Conservation (phyloP, 1,140 invertebrate species). For the Dryas iulia region DNA sequence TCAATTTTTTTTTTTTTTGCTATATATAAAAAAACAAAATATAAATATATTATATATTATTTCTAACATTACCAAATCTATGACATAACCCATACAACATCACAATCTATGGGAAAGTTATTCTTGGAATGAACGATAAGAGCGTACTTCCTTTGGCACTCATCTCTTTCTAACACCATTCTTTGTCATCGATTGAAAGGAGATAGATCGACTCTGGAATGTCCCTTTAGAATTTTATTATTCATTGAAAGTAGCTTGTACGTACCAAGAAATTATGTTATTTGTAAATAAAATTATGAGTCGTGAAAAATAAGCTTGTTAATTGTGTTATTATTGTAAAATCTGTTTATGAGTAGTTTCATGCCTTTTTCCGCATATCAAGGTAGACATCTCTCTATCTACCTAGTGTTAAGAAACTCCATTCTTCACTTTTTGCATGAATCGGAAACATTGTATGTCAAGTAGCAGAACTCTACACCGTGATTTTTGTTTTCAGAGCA, state of each 20-base stretch:
- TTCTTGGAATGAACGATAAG: conserved; percentile 76
- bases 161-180: conserved; percentile 42
- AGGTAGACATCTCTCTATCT: too few relatives aligned
- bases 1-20: too few relatives aligned
- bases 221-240: conserved; percentile 66
- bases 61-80: conserved; percentile 5
- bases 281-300: conserved; percentile 40
- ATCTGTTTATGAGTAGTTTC: too few relatives aligned
- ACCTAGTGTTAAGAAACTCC: too few relatives aligned
- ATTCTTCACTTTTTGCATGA: too few relatives aligned
- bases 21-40: background rate
- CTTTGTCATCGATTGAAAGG: conserved; percentile 27
- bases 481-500: too few relatives aligned
- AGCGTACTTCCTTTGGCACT: conserved; percentile 56
- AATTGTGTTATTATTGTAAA: too few relatives aligned
- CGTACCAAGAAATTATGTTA: conserved; percentile 43
- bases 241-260: conserved; percentile 54
- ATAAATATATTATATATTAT: background rate
- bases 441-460: too few relatives aligned
- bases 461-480: too few relatives aligned
- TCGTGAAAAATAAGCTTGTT: conserved; percentile 22
- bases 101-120: conserved; percentile 76
- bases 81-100: conserved; percentile 44
- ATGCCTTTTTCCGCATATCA: too few relatives aligned
- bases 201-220: conserved; percentile 54